Base-by-base conservation (phyloP, 1,140 invertebrate species). In the Thaumatotibia leucotreta region DNA sequence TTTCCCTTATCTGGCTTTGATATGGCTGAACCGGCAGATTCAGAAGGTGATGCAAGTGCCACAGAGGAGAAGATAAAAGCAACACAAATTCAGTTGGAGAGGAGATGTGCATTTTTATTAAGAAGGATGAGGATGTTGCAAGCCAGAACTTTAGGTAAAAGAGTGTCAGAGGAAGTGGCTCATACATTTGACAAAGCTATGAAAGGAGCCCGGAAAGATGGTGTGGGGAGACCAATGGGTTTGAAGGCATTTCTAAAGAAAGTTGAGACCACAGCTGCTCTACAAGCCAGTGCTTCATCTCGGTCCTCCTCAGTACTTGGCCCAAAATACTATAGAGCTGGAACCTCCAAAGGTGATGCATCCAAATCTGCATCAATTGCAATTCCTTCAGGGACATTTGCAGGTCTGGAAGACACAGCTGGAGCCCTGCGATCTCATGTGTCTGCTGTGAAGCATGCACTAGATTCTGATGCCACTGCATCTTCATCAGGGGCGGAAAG, bases 401-500 rank as follows among this genome's bases (percentile, higher is more conserved):
- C 88, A 86, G 72, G 94, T 90, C 76, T 96, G 33, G 93, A 95
- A 67, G 93, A 93, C 62, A 93, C 95, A 0, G 92, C 94, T 6
- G 95, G 95, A 32, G 92, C 94, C 17, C 88, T 97, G 45, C 88
- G 93, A 8, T 94, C 93, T 0, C 95, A 96, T 83, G 81, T 97
- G 65, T 92, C 93, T 27, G 90, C 95, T 65, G 92, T 97, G 50
- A 94, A 97, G 76, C 89, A 92, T 54, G 93, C 94, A 73, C 89
- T 97, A 52, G 97, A 98, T 90, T 98, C 97, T 14, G 97, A 99
- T 92, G 97, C 96, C 11, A 99, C 98, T 11, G 96, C 95, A 14
- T 97, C 97, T 62, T 98, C 97, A 79, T 98, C 97, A 32, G 97
- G 97, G 39, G 97, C 96, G 29, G 97, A 98, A 86, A 98, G 97